These are phyloP conservation scores for Microctenopoma steveboyesi DNA, from an alignment of 2,797 vertebrate genomes.

Conservation along the genomic window DNA sequence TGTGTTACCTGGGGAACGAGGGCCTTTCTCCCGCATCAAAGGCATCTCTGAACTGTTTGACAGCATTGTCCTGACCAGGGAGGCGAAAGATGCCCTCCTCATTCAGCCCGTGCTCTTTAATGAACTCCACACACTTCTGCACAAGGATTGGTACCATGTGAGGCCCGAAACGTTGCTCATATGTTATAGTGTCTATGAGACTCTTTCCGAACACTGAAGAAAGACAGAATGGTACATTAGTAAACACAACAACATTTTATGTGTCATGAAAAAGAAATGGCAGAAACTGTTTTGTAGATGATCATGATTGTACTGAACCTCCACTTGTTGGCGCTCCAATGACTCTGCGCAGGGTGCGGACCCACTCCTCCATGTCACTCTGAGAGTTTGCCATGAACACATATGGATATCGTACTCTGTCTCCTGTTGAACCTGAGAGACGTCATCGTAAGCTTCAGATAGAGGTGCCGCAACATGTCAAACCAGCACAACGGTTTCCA, in stretches of 20 bases:
- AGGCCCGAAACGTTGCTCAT: conserved; percentile 89
- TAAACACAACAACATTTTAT: background rate
- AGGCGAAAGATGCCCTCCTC: conserved; percentile 98
- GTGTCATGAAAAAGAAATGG: background rate
- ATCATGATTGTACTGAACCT: conserved; percentile 80
- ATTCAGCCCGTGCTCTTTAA: conserved; percentile 86
- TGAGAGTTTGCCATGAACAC: conserved; percentile 94
- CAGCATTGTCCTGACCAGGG: conserved; percentile 95
- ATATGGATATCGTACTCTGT: conserved; percentile 86
- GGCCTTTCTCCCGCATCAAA: conserved; percentile 96
- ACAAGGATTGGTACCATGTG: conserved; percentile 92
- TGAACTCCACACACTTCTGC: conserved; percentile 92
- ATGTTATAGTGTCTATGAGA: conserved; percentile 87
- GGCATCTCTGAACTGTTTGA: conserved; percentile 91
- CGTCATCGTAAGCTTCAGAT: background rate
- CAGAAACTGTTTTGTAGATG: background rate
- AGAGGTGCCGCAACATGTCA: background rate
- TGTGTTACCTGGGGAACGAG: conserved; percentile 87
- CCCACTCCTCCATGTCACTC: conserved; percentile 96
- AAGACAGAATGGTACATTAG: background rate
- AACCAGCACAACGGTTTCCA: background rate
- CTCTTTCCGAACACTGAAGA: conserved; percentile 89
- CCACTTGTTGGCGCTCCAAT: conserved; percentile 84
- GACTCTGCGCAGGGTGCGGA: conserved; percentile 88
- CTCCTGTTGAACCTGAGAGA: conserved; percentile 74